Base-by-base conservation (phyloP, 2,113 vertebrate genomes). In the Marmota monax region DNA sequence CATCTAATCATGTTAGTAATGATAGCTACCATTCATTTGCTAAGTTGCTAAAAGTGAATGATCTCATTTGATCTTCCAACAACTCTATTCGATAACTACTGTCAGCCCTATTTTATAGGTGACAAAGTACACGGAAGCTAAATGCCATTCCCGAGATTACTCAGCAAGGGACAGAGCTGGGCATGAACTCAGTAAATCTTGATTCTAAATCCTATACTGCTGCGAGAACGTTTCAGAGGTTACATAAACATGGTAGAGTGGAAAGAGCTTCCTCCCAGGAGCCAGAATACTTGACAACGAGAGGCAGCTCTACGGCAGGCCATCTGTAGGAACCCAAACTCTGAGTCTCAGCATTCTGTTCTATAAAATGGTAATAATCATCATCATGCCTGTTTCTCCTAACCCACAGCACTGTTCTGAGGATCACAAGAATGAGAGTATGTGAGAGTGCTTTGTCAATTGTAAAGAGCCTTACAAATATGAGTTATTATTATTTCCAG, bases 401-500 rank as follows among this genome's bases (percentile, higher is more conserved):
- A 27, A 23, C 34, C 37, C 70, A 53, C 17, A 29, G 79, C 65
- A 4, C n/a, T 42, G 11, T 63, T 72, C 74, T 56, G 45, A 93
- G 90, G 76, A 96, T 90, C 80, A 92, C 61, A 94, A 93, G 93
- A 84, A 78, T 56, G 51, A 48, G 86, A 67, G 29, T 37, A n/a
- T 18, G 61, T 77, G 95, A 94, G 85, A 82, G 27, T 16, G 76
- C 96, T 95, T 96, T 97, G 86, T 94, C 85, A 94, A 95, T 94
- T 95, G 77, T 70, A 45, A 94, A 95, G 95, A 84, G 76, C 90
- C 94, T n/a, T 80, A 84, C 84, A 90, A 95, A 96, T 95, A 95
- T 48, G 96, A 97, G 79, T 86, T 96, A 78, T 97, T 98, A 98
- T 97, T 82, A 90, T 92, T 97, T 98, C 97, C 97, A 98, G 90